phyloP scores from a whole-genome alignment of 2,113 vertebrate genomes.

The Sylvicapra grimmia region DNA sequence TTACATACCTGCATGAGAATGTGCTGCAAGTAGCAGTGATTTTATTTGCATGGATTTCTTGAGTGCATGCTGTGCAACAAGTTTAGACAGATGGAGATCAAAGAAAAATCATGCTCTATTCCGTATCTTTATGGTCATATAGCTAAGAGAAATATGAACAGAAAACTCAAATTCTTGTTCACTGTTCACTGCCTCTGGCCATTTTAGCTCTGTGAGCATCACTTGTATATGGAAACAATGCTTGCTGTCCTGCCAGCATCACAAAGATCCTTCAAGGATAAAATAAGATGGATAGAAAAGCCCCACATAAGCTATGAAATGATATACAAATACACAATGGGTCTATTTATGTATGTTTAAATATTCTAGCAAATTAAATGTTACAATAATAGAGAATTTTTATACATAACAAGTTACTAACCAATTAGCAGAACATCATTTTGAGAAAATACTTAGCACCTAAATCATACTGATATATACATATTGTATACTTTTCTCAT shows the following conservation, averaged over 20 bases:
- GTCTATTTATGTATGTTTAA: background rate
- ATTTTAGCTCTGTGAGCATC: background rate
- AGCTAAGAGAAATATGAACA: background rate
- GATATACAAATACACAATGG: background rate
- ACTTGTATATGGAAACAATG: background rate
- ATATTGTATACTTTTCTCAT: background rate
- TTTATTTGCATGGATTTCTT: background rate
- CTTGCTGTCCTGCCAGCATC: background rate
- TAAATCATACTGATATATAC: background rate
- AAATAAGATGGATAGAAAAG: background rate
- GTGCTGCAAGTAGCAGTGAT: background rate
- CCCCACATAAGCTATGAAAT: background rate
- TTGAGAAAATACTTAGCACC: background rate
- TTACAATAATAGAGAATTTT: background rate
- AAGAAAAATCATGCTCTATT: background rate
- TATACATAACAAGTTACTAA: background rate
- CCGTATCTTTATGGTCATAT: background rate
- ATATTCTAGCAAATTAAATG: background rate
- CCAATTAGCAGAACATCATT: background rate
- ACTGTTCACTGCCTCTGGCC: background rate
- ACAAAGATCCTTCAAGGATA: background rate
- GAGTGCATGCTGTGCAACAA: background rate
- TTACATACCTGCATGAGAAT: background rate
- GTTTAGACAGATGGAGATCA: background rate
- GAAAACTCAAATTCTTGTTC: background rate